A percentile compares a stretch with the other conserved stretches of the same genome.
phyloP scores from a whole-genome alignment of 2,888 invertebrate species.

The Lucinisca nassula region DNA sequence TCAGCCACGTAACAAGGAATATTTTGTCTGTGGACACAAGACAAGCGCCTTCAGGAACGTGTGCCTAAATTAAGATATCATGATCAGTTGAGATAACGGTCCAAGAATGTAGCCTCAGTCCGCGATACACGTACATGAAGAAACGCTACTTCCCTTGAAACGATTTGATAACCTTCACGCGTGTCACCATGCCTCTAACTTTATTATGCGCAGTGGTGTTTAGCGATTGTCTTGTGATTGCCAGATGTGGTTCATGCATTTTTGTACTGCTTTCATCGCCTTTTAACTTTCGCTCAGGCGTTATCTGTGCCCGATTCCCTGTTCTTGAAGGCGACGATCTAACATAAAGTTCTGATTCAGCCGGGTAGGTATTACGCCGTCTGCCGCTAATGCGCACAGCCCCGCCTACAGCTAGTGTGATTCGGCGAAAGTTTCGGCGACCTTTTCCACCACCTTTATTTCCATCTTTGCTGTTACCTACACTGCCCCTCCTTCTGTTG shows the following conservation, averaged over 20 bases:
- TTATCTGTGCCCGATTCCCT: not conserved
- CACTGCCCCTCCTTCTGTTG: not conserved
- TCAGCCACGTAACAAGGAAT: too few relatives aligned
- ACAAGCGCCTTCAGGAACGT: too few relatives aligned
- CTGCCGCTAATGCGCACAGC: not conserved
- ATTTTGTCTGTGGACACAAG: too few relatives aligned
- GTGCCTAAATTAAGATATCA: too few relatives aligned
- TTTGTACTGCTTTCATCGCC: not conserved
- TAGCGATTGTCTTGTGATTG: not conserved
- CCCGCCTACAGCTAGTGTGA: not conserved
- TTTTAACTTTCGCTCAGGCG: not conserved
- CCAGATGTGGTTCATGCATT: not conserved
- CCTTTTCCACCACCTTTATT: not conserved
- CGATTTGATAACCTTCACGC: not conserved
- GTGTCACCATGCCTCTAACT: not conserved
- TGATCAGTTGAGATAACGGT: too few relatives aligned
- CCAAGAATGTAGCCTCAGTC: too few relatives aligned
- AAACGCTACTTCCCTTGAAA: not conserved
- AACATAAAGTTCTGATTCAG: not conserved
- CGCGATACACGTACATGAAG: too few relatives aligned
- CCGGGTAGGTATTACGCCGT: not conserved
- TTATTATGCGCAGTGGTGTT: not conserved
- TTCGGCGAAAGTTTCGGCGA: not conserved
- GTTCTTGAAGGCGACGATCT: not conserved
- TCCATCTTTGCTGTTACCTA: not conserved